Evolutionary conservation across 2,888 invertebrate genomes (phyloP).

Genomic region (Lottia scabra): DNA sequence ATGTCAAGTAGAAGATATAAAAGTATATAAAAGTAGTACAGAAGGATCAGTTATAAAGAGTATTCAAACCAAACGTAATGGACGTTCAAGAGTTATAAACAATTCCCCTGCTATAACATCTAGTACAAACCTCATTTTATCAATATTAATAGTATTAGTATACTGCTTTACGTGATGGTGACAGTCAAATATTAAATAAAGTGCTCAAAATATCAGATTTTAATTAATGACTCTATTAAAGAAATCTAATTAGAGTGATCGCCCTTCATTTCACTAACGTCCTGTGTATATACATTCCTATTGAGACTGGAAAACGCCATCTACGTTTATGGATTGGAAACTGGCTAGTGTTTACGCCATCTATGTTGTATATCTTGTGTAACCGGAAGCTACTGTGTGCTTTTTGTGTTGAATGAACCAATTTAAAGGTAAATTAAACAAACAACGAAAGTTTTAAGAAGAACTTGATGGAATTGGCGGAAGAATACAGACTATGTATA

Average conservation of each 20-base stretch:
- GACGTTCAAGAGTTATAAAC: neutral
- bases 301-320: neutral
- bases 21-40: conserved; percentile 4
- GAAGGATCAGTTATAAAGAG: neutral
- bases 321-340: neutral
- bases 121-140: neutral
- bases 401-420: no score
- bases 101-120: neutral
- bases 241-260: neutral
- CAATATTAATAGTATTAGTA: neutral
- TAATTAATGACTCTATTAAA: neutral
- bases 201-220: neutral
- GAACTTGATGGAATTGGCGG: no score
- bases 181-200: neutral
- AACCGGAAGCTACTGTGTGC: no score
- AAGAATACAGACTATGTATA: no score
- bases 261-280: neutral
- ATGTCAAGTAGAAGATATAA: neutral
- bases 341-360: no score
- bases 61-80: neutral
- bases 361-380: no score
- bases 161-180: neutral
- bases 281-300: conserved; percentile 6
- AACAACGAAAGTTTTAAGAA: no score
- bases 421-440: no score